Percentiles rank a stretch among this genome's conserved stretches.
phyloP scores from a whole-genome alignment of 2,888 invertebrate species.

The Ceriagrion tenellum region DNA sequence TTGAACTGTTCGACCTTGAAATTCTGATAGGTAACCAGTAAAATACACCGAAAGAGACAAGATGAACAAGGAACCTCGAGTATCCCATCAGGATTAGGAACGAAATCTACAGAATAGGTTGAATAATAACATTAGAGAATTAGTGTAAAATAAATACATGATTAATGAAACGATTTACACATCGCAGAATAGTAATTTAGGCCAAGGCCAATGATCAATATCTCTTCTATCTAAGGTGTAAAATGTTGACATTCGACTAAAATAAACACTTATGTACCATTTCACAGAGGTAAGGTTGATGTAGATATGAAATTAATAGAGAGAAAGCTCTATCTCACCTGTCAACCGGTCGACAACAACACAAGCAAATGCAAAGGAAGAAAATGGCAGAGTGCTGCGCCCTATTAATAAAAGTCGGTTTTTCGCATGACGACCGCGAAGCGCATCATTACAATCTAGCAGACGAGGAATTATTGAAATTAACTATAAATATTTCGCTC shows the following conservation, averaged over 20 bases:
- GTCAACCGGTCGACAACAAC: slow-evolving; percentile 26
- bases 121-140: too few species aligned
- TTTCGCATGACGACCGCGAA: neutral
- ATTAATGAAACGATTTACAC: neutral
- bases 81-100: too few species aligned
- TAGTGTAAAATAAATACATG: too few species aligned
- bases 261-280: neutral
- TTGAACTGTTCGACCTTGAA: neutral
- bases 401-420: slow-evolving; percentile 43
- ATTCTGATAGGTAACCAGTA: neutral
- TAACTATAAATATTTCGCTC: neutral
- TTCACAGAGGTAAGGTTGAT: neutral
- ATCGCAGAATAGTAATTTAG: neutral
- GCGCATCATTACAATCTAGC: slow-evolving; percentile 19
- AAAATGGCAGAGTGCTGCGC: slow-evolving; percentile 56
- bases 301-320: neutral
- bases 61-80: too few species aligned
- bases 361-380: neutral
- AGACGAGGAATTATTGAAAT: slow-evolving; percentile 20
- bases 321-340: neutral
- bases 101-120: too few species aligned
- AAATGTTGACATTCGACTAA: neutral
- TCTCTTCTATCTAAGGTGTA: neutral
- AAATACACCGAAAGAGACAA: neutral
- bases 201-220: neutral